Base-by-base conservation (phyloP, 2,888 invertebrate species). In the Limnephilus marmoratus region DNA sequence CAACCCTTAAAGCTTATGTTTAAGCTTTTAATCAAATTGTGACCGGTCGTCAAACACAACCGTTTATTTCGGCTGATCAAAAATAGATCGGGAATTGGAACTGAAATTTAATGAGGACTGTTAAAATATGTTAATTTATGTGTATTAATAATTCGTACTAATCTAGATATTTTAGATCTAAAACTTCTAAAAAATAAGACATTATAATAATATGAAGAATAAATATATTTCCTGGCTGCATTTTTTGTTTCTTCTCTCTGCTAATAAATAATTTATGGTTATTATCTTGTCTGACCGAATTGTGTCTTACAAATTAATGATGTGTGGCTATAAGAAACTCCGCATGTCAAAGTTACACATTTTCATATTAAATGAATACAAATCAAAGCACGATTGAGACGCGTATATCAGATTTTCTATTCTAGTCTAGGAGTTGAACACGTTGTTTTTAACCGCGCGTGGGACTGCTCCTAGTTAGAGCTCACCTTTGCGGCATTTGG, bases 401-500 rank as follows among this genome's bases (percentile, higher is more conserved):
- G n/a, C 68, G 68, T 68, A 49, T 24, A 68, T 68, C 68, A 68
- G n/a, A 68, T 68, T 68, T 68, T 68, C 68, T 68, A 68, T 68
- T 68, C 68, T n/a, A 68, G 18, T 24, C 53, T 24, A 68, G 68
- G n/a, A 68, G 68, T 24, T 68, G 15, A 31, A 29, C 83, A 83
- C 53, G 53, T 53, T 85, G 85, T 85, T 37, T 37, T 37, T 37
- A 9, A 29, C 49, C 68, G 68, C 31, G 88, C 68, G 88, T 88
- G 88, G 88, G 88, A 88, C 49, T 45, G 18, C 53, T 68, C 37
- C 45, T 88, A 88, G 31, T 68, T 34, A 29, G 53, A 31, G 68
- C 88, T 88, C 88, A 68, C 88, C 88, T 88, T 88, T 90, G 85
- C 90, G 90, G 68, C 90, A 90, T 90, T 88, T 86, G 90, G 85